Evolutionary conservation across 2,113 vertebrate species (phyloP).

Genomic region (Pygathrix nemaeus): DNA sequence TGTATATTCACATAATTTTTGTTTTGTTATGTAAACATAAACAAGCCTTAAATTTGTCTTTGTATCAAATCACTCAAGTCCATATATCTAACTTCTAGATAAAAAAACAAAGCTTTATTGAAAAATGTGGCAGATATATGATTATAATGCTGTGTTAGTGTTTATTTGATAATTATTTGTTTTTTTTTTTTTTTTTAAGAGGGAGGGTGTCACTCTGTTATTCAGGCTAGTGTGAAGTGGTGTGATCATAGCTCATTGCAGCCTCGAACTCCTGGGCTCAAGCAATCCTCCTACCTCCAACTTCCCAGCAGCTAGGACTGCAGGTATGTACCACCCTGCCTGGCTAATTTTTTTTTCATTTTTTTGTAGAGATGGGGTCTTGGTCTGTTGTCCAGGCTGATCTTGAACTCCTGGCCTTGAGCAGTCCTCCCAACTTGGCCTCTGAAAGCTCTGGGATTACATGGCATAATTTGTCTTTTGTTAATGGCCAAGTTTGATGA

Average conservation of each 20-base stretch:
- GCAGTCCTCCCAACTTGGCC: not conserved
- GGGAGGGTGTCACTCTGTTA: not conserved
- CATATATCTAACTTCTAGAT: constrained; percentile 33
- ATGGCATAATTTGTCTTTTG: not conserved
- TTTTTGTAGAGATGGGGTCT: not conserved
- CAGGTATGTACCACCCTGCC: not conserved
- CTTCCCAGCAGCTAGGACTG: not conserved
- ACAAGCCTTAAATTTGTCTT: constrained; percentile 5
- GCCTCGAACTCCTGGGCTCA: not conserved
- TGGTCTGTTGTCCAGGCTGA: not conserved
- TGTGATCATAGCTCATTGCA: not conserved
- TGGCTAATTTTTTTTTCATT: not conserved
- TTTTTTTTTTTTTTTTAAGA: not conserved
- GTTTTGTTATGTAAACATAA: not conserved
- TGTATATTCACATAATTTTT: not conserved
- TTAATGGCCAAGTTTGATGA: not conserved
- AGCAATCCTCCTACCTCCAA: not conserved
- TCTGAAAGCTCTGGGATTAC: not conserved
- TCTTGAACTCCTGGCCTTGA: not conserved
- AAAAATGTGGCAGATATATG: too few species aligned
- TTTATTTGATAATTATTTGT: too few species aligned
- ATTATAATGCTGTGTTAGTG: too few species aligned
- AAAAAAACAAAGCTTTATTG: not conserved
- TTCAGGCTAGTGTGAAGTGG: not conserved
- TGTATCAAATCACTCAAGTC: not conserved